Evolutionary conservation across 1,140 invertebrate genomes (phyloP), one percentile per base, ranked within the genome.

Genomic region (Solenopsis invicta): DNA sequence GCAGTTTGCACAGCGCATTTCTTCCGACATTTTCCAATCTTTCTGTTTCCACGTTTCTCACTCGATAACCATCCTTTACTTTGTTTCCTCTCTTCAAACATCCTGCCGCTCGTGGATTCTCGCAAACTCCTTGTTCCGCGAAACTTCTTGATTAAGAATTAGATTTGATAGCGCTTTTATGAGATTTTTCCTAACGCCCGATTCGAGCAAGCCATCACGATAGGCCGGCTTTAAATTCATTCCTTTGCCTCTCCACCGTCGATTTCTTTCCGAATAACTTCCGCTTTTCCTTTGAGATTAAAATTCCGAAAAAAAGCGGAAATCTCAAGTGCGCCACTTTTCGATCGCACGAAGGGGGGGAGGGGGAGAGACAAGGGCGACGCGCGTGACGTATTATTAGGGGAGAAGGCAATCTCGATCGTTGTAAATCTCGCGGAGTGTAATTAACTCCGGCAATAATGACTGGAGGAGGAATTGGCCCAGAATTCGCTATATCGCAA

Each of bases 71-170:
- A 24, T 41, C 21, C 24, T 41, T 87, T 80, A 85, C n/a, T 41
- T 45, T 29, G 18, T 56, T 78, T 62, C 16, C 16, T 78, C 21
- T 48, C 54, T 54, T 72, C 13, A 16, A 50, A 62, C 56, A 56
- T 54, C 54, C 34, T 52, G 0, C 45, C 34, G 8, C 52, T 54
- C 45, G 54, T n/a, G 29, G 24, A 61, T 54, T 37, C 29, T 56
- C 56, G 12, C 24, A 45, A 80, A 88, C 74, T 89, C 84, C 48
- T 82, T 75, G 41, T 82, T 82, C 81, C 34, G 37, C 56, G 29
- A 82, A 91, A 92, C 80, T 91, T 91, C 78, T 69, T 89, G 91
- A 92, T 91, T 90, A 91, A 71, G 64, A 85, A 91, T 91, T 91
- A 82, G 77, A 91, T 91, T 91, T 85, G 74, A 92, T 89, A 80